Conservation (phyloP, 92 coral and sea anemone species). For the Zoanthus sociatus region DNA sequence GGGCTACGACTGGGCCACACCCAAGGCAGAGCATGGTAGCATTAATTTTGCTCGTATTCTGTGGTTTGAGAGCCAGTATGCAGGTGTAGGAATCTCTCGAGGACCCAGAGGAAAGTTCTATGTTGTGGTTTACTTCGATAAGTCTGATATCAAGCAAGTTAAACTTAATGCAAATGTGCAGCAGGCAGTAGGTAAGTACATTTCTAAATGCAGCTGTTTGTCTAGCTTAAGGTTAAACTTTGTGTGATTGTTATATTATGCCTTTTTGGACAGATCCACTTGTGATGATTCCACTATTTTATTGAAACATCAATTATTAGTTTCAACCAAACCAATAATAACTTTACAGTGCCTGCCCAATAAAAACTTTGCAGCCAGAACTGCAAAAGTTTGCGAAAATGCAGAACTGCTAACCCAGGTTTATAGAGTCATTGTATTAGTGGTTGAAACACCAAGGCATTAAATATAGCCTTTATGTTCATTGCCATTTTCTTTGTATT, state of each 20-base stretch:
- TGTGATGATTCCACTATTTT: no score
- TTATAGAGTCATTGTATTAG: no score
- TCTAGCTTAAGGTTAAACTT: not conserved
- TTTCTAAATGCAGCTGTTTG: not conserved
- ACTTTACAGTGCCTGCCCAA: no score
- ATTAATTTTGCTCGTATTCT: conserved; percentile 69
- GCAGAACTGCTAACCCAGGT: no score
- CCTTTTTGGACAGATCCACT: no score
- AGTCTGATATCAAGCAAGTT: conserved; percentile 58
- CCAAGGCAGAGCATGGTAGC: conserved; percentile 61
- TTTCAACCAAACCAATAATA: no score
- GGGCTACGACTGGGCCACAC: conserved; percentile 82
- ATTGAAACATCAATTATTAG: no score
- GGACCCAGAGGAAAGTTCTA: conserved; percentile 73
- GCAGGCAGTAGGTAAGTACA: conserved; percentile 71
- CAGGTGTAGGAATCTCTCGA: conserved; percentile 73
- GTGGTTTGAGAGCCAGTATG: conserved; percentile 68
- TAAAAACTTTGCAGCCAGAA: no score
- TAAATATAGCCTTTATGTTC: no score
- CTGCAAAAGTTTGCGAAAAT: no score
- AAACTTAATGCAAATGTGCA: conserved; percentile 69
- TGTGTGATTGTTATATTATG: not conserved
- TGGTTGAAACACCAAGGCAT: no score
- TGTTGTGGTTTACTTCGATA: conserved; percentile 71
- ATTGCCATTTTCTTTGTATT: no score